A percentile compares a stretch with the other conserved stretches of the same genome.
phyloP scores from a whole-genome alignment of 2,888 invertebrate genomes.

The Scaptomyza polygonia region DNA sequence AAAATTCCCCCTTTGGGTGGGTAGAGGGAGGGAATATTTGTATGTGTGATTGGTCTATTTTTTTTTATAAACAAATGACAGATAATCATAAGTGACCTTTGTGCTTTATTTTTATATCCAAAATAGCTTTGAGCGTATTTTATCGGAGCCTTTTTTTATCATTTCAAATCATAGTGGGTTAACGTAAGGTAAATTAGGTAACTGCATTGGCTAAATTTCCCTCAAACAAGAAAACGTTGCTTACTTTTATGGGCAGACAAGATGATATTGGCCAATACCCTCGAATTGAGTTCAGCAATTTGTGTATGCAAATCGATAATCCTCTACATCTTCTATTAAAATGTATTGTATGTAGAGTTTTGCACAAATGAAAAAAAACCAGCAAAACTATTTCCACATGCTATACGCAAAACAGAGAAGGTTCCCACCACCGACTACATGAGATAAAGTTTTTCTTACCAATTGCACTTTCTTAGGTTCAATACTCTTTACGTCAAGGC shows the following conservation, averaged over 20 bases:
- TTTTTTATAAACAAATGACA: neutral
- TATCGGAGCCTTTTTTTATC: neutral
- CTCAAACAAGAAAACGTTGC: neutral
- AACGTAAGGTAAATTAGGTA: neutral
- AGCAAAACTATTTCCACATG: too few relatives aligned
- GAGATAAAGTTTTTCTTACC: too few relatives aligned
- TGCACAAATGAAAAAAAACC: too few relatives aligned
- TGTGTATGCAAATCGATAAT: too few relatives aligned
- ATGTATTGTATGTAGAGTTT: too few relatives aligned
- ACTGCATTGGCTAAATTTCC: neutral
- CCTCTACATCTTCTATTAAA: too few relatives aligned
- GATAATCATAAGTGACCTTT: neutral
- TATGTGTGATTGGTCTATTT: neutral
- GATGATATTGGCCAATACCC: too few relatives aligned
- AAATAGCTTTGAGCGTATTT: neutral
- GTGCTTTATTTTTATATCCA: neutral
- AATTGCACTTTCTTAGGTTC: too few relatives aligned
- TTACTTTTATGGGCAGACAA: neutral
- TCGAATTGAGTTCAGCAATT: too few relatives aligned
- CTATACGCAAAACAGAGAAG: too few relatives aligned
- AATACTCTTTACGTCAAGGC: too few relatives aligned
- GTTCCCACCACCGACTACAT: too few relatives aligned
- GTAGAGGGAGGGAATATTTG: neutral
- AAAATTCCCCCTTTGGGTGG: neutral
- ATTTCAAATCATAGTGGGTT: neutral